These are phyloP conservation scores for Pogonomyrmex californicus DNA, from an alignment of 1,140 invertebrate species.

Conservation along the genomic window DNA sequence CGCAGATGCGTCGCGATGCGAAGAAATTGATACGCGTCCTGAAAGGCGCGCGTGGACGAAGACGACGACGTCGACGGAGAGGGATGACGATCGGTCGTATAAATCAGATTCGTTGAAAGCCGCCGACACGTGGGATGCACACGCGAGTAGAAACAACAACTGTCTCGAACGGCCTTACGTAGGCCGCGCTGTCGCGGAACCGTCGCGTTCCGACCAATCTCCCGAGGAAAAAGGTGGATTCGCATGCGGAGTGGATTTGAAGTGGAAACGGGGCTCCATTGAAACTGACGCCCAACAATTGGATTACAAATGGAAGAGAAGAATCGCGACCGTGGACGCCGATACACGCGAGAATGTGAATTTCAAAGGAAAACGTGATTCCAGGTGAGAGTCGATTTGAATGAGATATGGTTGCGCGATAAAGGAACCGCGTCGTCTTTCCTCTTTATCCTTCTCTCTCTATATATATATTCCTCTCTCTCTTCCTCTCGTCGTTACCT, in stretches of 20 bases:
- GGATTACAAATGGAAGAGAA: constrained; percentile 58
- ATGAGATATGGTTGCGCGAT: constrained; percentile 50
- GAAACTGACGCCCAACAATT: constrained; percentile 58
- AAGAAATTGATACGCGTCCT: constrained; percentile 7
- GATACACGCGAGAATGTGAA: constrained; percentile 11
- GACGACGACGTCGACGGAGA: neutral
- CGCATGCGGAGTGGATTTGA: constrained; percentile 20
- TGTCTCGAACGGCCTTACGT: neutral
- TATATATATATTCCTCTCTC: constrained; percentile 5
- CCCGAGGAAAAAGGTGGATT: constrained; percentile 15
- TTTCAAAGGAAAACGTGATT: constrained; percentile 34
- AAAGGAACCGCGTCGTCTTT: constrained; percentile 16
- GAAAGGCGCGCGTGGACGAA: neutral
- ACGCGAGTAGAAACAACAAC: constrained; percentile 5
- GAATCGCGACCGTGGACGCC: constrained; percentile 30
- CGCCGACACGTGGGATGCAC: constrained; percentile 34
- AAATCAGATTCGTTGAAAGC: constrained; percentile 41
- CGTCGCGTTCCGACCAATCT: neutral
- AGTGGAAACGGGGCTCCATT: neutral
- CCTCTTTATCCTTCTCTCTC: neutral
- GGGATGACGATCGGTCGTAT: constrained; percentile 14
- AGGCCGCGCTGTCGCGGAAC: constrained; percentile 16
- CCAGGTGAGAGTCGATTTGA: constrained; percentile 64
- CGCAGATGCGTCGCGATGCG: neutral
- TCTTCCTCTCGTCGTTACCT: constrained; percentile 3